Conservation (phyloP, 2,113 vertebrate genomes). For the Callithrix jacchus region DNA sequence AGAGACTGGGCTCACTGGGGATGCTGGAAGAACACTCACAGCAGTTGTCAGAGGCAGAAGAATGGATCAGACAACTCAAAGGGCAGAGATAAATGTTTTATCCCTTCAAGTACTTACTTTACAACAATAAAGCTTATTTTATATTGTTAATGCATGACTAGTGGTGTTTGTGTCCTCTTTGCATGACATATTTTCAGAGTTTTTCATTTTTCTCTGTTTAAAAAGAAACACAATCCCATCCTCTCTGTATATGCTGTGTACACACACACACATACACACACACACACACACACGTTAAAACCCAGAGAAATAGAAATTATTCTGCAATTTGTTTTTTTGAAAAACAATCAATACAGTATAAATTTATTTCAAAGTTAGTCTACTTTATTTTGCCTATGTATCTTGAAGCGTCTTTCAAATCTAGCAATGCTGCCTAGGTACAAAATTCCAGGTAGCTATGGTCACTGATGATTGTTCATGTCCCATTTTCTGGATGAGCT, state of each 20-base stretch:
- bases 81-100: background rate
- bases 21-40: background rate
- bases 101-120: background rate
- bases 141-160: background rate
- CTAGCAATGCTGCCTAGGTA: background rate
- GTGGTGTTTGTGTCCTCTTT: background rate
- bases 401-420: conserved; percentile 2
- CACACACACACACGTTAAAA: background rate
- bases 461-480: background rate
- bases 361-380: background rate
- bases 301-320: background rate
- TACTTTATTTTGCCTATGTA: background rate
- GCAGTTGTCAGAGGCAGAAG: background rate
- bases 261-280: background rate
- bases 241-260: background rate
- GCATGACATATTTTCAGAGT: background rate
- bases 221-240: background rate
- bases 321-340: background rate
- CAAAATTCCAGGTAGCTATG: background rate
- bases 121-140: background rate
- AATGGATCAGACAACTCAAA: background rate
- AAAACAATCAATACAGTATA: background rate
- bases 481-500: background rate
- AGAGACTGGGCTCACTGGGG: background rate
- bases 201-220: background rate